Conservation (phyloP, 2,888 invertebrate species). For the Stenichneumon culpator region DNA sequence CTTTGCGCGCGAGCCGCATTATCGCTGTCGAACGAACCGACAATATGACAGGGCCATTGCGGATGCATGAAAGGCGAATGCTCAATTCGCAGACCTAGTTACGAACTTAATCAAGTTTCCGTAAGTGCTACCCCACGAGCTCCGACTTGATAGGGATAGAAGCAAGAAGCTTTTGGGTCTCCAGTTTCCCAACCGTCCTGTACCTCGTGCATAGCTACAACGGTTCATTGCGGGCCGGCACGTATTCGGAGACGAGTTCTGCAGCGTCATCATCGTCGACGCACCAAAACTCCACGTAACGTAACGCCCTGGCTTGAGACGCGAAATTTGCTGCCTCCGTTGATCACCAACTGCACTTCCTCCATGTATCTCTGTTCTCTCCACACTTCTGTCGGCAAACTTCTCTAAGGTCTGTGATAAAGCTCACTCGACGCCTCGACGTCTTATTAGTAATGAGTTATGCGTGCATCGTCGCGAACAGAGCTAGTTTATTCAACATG, state of each 20-base stretch:
- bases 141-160: not conserved
- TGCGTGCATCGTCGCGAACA: not conserved
- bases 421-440: constrained; percentile 9
- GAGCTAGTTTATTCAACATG: not conserved
- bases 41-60: not conserved
- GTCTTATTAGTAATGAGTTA: constrained; percentile 31
- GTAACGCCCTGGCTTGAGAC: constrained; percentile 9
- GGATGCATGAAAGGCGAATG: constrained; percentile 31
- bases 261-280: not conserved
- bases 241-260: not conserved
- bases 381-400: not conserved
- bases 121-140: not conserved
- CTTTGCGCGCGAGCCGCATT: not conserved
- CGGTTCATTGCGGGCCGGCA: constrained; percentile 3
- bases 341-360: not conserved
- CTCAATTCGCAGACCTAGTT: constrained; percentile 45
- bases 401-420: not conserved
- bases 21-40: not conserved
- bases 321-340: constrained; percentile 22
- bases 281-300: constrained; percentile 29
- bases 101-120: constrained; percentile 50
- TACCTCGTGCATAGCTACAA: not conserved
- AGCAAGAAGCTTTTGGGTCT: constrained; percentile 14
- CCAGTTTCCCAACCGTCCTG: not conserved
- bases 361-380: not conserved